phyloP scores from a whole-genome alignment of 1,140 invertebrate genomes.

The Amyelois transitella region DNA sequence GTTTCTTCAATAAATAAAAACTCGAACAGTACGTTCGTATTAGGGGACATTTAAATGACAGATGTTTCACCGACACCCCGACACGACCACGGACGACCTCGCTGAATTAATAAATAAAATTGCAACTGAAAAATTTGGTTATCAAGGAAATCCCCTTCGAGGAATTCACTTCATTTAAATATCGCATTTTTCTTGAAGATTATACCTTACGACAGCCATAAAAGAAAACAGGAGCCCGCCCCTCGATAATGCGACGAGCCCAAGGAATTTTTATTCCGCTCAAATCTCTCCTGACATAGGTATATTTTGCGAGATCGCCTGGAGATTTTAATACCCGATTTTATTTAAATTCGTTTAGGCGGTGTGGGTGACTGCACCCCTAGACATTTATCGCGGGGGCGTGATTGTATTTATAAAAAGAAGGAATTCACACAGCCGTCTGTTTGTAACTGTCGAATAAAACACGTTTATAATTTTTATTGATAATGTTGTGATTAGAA shows the following conservation, averaged over 20 bases:
- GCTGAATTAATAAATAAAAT: constrained; percentile 61
- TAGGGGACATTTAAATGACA: constrained; percentile 27
- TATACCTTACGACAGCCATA: constrained; percentile 75
- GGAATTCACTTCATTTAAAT: constrained; percentile 75
- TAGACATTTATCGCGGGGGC: constrained; percentile 58
- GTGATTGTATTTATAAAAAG: constrained; percentile 63
- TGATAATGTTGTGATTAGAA: not conserved
- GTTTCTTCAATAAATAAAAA: not conserved
- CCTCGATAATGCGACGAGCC: constrained; percentile 72
- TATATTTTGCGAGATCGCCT: constrained; percentile 68
- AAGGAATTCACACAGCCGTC: constrained; percentile 19
- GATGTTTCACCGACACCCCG: constrained; percentile 24
- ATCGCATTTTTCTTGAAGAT: constrained; percentile 75
- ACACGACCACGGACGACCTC: constrained; percentile 31
- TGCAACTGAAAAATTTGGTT: constrained; percentile 51
- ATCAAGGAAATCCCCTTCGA: constrained; percentile 51
- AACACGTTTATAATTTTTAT: not conserved
- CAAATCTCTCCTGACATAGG: constrained; percentile 71
- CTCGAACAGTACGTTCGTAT: not conserved
- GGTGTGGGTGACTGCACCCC: constrained; percentile 53
- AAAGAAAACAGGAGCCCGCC: constrained; percentile 71
- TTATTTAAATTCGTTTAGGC: constrained; percentile 71
- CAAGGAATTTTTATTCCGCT: constrained; percentile 74
- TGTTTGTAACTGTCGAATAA: not conserved
- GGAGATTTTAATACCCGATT: constrained; percentile 69